Base-by-base conservation (phyloP, 1,140 invertebrate species). In the Venustaconcha ellipsiformis region DNA sequence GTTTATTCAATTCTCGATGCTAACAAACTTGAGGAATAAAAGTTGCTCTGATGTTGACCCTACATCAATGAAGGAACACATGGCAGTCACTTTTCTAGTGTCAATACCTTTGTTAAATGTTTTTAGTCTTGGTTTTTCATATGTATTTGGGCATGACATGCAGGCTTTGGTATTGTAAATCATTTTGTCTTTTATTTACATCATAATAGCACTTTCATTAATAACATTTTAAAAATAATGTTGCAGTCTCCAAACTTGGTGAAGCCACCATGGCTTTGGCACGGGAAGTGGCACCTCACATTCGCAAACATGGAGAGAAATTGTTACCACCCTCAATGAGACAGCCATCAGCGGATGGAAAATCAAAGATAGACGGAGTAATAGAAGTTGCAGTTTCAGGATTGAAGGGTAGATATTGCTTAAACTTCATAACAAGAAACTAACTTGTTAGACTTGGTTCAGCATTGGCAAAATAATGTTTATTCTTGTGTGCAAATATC, bases 371-470 rank as follows among this genome's bases (percentile, higher is more conserved):
- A 78, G 92, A 92, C 74, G 91, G 92, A 58, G 92, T 93, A 1
- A 72, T 94, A 65, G 93, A 93, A 48, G 93, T 94, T 1, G 93
- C 94, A 8, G 92, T 93, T 18, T 93, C 93, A 8, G 93, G 93
- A 57, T 90, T 94, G 11, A 92, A 93, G 85, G 94, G 90, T 90
- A 72, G 66, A 64, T 58, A 18, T 69, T 20, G 20, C 65, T 64
- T 5, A 65, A 37, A 5, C 64, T 6, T 57, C 48, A n/a, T 57
- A 8, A 26, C 1, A 26, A 26, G 26, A n/a, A n/a, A n/a, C n/a
- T 26, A 1, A 18, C 18, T 26, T 20, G 65, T 67, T 55, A n/a
- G 55, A 26, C 23, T 68, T 1, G 57, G 17, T 70, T 37, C 26
- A 23, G 12, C 59, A 60, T 60, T 60, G 13, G 20, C 59, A 18